These are phyloP conservation scores for Diachasmimorpha longicaudata DNA, from an alignment of 1,140 invertebrate species.

Conservation along the genomic window DNA sequence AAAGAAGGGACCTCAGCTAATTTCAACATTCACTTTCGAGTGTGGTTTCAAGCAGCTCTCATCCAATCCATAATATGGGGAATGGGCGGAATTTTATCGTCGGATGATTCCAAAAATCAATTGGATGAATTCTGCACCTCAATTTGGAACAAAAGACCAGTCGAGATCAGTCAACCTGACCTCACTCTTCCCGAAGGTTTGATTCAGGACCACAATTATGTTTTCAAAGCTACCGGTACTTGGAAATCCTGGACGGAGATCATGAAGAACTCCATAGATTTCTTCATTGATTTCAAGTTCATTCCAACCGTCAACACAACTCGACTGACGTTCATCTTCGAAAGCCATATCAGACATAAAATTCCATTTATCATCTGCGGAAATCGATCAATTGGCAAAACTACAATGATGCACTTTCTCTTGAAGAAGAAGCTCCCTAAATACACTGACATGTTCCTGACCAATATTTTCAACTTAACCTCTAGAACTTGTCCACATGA, in stretches of 20 bases:
- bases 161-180: constrained; percentile 64
- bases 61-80: constrained; percentile 70
- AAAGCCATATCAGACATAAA: constrained; percentile 56
- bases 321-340: constrained; percentile 60
- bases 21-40: constrained; percentile 46
- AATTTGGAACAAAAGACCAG: constrained; percentile 58
- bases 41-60: constrained; percentile 66
- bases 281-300: constrained; percentile 42
- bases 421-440: constrained; percentile 64
- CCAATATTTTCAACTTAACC: constrained; percentile 69
- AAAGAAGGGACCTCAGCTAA: constrained; percentile 39
- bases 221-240: constrained; percentile 55
- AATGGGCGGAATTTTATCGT: constrained; percentile 65
- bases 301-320: constrained; percentile 71
- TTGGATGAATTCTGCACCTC: constrained; percentile 67
- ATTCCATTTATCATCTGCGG: constrained; percentile 71
- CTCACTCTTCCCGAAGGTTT: constrained; percentile 64
- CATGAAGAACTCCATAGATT: constrained; percentile 49
- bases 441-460: constrained; percentile 56
- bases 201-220: constrained; percentile 69
- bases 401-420: constrained; percentile 68
- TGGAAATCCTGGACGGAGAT: constrained; percentile 66
- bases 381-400: constrained; percentile 73
- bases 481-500: constrained; percentile 65
- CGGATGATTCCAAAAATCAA: constrained; percentile 55